These are phyloP conservation scores for Mormyrus proboscirostris DNA, from an alignment of 2,797 vertebrate species.

Conservation along the genomic window DNA sequence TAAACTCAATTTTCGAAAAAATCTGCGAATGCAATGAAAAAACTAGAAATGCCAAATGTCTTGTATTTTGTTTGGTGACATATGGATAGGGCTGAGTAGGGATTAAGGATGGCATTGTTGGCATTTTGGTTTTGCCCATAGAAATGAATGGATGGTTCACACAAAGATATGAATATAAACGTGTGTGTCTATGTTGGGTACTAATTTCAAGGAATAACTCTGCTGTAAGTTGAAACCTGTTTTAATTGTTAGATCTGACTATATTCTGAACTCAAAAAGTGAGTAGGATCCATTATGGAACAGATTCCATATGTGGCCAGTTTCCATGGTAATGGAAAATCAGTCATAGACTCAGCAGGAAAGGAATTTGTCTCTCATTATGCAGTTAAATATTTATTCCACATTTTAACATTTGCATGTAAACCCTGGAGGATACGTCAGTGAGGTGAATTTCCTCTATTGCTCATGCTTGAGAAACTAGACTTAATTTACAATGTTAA, in stretches of 20 bases:
- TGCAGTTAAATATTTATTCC: not conserved
- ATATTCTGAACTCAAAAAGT: not conserved
- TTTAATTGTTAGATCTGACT: not conserved
- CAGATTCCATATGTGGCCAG: not conserved
- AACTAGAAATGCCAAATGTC: not conserved
- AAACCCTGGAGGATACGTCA: not conserved
- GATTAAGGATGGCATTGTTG: not conserved
- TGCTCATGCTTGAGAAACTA: not conserved
- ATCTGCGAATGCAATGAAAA: not conserved
- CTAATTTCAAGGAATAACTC: not conserved
- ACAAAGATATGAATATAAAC: not conserved
- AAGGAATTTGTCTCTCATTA: not conserved
- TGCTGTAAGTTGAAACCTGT: not conserved
- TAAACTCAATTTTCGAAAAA: not conserved
- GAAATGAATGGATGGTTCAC: not conserved
- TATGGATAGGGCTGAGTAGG: not conserved
- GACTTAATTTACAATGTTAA: not conserved
- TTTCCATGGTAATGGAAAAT: not conserved
- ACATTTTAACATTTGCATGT: not conserved
- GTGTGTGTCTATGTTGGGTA: not conserved
- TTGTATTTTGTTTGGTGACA: not conserved
- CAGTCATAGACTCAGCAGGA: not conserved
- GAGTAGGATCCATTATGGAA: not conserved
- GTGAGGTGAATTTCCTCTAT: not conserved
- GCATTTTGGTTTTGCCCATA: not conserved